Percentiles rank a stretch among this genome's conserved stretches.
phyloP scores from a whole-genome alignment of 2,113 vertebrate species.

The Thamnophis sirtalis region DNA sequence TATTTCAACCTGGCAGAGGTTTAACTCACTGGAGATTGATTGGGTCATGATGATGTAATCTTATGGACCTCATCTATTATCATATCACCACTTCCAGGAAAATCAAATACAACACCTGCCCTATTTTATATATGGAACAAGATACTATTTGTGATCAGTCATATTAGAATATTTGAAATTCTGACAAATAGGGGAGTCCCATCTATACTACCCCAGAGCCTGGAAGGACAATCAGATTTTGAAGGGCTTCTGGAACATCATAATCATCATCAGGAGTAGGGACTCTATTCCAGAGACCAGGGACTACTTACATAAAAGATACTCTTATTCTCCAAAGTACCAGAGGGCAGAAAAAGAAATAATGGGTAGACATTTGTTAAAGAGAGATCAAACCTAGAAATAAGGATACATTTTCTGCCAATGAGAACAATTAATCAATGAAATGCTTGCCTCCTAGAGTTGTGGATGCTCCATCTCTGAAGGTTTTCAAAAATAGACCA shows the following conservation, averaged over 20 bases:
- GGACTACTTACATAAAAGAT: too few species aligned
- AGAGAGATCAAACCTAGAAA: too few species aligned
- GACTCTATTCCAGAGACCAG: too few species aligned
- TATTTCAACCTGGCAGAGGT: background rate
- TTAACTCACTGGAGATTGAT: background rate
- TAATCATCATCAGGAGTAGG: too few species aligned
- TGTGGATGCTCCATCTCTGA: background rate
- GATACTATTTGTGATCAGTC: background rate
- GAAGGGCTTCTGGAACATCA: too few species aligned
- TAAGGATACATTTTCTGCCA: background rate
- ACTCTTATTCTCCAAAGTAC: too few species aligned
- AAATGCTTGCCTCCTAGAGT: background rate
- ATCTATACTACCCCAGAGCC: too few species aligned
- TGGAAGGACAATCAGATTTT: too few species aligned
- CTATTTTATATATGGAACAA: background rate
- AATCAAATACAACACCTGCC: background rate
- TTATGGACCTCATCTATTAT: background rate
- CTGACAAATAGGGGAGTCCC: background rate
- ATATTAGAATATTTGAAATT: background rate
- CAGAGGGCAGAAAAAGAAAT: too few species aligned
- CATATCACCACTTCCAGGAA: background rate
- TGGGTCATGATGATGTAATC: background rate
- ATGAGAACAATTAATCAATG: background rate
- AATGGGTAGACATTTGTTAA: too few species aligned
- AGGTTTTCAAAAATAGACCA: background rate